These are phyloP conservation scores for Lytechinus pictus DNA, from an alignment of 35 echinoderm and acorn worm species.

Conservation along the genomic window DNA sequence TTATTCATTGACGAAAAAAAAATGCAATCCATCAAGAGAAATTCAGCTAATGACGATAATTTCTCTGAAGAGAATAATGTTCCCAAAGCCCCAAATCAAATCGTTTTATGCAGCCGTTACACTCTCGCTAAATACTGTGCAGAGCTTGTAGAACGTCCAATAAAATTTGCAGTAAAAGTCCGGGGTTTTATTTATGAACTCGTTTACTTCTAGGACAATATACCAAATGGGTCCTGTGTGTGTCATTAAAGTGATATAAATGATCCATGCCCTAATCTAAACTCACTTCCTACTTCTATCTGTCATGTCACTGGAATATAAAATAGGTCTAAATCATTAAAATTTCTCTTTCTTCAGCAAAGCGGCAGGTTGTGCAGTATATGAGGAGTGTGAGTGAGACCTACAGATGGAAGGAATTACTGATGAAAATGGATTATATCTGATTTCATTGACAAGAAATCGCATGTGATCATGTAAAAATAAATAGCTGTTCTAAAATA, in stretches of 20 bases:
- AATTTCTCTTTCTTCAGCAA: background rate
- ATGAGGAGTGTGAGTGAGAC: background rate
- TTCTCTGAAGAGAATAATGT: background rate
- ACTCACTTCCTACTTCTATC: background rate
- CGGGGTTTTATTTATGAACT: background rate
- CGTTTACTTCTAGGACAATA: background rate
- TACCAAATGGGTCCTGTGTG: background rate
- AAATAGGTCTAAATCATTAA: background rate
- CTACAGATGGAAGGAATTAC: background rate
- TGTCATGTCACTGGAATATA: slow-evolving; percentile 3
- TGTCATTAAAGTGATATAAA: slow-evolving; percentile 20
- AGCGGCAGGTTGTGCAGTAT: background rate
- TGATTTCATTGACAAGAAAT: background rate
- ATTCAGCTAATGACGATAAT: background rate
- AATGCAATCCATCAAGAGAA: background rate
- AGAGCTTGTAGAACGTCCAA: background rate
- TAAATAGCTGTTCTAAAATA: background rate
- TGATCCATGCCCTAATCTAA: background rate
- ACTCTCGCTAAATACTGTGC: background rate
- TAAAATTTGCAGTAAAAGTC: background rate
- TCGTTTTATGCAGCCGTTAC: background rate
- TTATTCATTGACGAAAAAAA: background rate
- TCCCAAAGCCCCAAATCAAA: background rate
- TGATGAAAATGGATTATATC: background rate
- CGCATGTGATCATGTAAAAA: background rate